phyloP scores from a whole-genome alignment of 1,140 invertebrate species.

The Neodiprion pinetum region DNA sequence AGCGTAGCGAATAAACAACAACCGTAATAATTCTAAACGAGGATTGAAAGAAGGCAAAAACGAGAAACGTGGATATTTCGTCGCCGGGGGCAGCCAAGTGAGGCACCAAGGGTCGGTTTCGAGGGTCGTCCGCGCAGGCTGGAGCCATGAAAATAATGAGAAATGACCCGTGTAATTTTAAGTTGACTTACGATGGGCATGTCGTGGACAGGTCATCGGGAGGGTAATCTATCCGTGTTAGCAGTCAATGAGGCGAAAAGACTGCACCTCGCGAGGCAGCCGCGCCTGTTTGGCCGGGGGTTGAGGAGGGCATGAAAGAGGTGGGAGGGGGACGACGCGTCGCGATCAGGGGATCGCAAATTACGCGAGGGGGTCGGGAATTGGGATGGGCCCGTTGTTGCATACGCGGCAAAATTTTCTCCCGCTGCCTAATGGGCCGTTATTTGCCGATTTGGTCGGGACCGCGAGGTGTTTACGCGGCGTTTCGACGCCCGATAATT shows the following conservation, averaged over 20 bases:
- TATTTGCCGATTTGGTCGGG: background rate
- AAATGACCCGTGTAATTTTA: slow-evolving; percentile 7
- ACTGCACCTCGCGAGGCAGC: background rate
- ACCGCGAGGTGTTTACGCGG: background rate
- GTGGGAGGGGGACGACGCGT: background rate
- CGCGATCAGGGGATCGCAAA: background rate
- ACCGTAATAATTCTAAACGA: too few relatives aligned
- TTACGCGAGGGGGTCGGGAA: background rate
- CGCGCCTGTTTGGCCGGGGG: too few relatives aligned
- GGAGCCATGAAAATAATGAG: background rate
- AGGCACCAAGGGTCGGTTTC: too few relatives aligned
- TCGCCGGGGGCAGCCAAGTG: too few relatives aligned
- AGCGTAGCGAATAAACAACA: too few relatives aligned
- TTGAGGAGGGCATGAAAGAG: background rate
- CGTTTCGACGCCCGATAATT: background rate
- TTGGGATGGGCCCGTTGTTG: background rate
- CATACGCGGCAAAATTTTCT: slow-evolving; percentile 7
- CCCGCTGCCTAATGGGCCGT: background rate
- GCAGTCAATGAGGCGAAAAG: slow-evolving; percentile 6
- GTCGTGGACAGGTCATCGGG: background rate
- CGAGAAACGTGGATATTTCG: too few relatives aligned
- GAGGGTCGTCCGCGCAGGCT: too few relatives aligned
- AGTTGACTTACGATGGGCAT: slow-evolving; percentile 1
- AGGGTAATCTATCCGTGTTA: background rate
- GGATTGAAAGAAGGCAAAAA: too few relatives aligned